Evolutionary conservation across 2,113 vertebrate species (phyloP).

Genomic region (Loxodonta africana): DNA sequence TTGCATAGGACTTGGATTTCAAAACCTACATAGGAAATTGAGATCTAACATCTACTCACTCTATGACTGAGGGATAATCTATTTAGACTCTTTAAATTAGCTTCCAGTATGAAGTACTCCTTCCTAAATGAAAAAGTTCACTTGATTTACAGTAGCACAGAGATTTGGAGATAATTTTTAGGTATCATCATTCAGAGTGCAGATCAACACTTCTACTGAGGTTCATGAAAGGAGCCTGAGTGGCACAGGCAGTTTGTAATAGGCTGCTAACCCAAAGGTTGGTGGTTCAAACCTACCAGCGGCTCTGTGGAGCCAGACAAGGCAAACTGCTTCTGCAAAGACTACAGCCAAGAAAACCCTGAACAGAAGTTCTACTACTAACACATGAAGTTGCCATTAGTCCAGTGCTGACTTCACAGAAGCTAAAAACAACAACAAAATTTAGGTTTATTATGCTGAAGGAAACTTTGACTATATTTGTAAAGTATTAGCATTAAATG

Average conservation of each 20-base stretch:
- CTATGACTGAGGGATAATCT: neutral
- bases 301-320: no score
- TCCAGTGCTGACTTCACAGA: no score
- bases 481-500: neutral
- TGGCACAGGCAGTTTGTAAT: no score
- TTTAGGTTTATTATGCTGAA: neutral
- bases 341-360: no score
- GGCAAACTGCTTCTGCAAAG: no score
- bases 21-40: neutral
- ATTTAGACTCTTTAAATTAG: neutral
- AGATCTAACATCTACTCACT: neutral
- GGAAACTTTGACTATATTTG: neutral
- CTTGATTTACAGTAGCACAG: neutral
- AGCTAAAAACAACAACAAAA: no score
- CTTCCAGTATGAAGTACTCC: neutral
- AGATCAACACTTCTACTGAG: neutral
- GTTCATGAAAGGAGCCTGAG: no score
- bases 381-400: no score
- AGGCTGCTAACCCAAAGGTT: no score
- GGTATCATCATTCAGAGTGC: neutral
- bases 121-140: neutral
- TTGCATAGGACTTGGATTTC: neutral
- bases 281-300: no score
- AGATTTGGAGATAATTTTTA: neutral
- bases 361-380: no score